Evolutionary conservation across 2,797 vertebrate genomes (phyloP).

Genomic region (Bryconaethiops microstoma): DNA sequence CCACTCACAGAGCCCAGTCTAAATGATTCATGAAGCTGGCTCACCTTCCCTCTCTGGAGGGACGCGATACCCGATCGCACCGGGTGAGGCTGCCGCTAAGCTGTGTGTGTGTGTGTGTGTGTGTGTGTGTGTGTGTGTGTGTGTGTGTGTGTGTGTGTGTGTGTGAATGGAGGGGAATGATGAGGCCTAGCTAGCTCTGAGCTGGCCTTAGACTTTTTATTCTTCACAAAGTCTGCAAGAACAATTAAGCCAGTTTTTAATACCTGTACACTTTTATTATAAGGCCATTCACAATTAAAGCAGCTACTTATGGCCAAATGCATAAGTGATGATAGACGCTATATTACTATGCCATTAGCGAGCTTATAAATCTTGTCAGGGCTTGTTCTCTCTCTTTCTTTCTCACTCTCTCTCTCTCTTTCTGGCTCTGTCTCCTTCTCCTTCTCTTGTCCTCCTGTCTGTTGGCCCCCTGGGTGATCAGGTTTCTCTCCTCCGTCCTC

Average conservation of each 20-base stretch:
- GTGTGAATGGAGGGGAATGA: constrained; percentile 38
- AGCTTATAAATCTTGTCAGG: constrained; percentile 56
- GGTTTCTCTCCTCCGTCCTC: constrained; percentile 60
- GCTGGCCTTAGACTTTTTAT: background rate
- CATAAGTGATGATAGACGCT: constrained; percentile 21
- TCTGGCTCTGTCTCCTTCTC: constrained; percentile 48
- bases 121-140: constrained; percentile 34
- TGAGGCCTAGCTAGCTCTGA: constrained; percentile 24
- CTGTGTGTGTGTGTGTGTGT: constrained; percentile 50
- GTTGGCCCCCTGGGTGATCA: constrained; percentile 59
- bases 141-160: constrained; percentile 31
- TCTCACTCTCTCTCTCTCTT: constrained; percentile 33
- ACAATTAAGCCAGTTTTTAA: background rate
- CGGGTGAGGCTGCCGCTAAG: constrained; percentile 50
- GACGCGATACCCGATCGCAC: constrained; percentile 60
- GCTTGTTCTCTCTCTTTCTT: constrained; percentile 45
- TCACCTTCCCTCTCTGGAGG: constrained; percentile 64
- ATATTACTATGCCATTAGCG: constrained; percentile 46
- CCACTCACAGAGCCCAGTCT: constrained; percentile 63
- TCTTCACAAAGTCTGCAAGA: background rate
- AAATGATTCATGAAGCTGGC: constrained; percentile 64
- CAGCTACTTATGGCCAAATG: constrained; percentile 18
- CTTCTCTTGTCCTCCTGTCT: constrained; percentile 61
- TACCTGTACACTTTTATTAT: background rate
- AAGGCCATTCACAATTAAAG: background rate